Evolutionary conservation across 2,888 invertebrate genomes (phyloP).

Genomic region (Argynnis bischoffii): DNA sequence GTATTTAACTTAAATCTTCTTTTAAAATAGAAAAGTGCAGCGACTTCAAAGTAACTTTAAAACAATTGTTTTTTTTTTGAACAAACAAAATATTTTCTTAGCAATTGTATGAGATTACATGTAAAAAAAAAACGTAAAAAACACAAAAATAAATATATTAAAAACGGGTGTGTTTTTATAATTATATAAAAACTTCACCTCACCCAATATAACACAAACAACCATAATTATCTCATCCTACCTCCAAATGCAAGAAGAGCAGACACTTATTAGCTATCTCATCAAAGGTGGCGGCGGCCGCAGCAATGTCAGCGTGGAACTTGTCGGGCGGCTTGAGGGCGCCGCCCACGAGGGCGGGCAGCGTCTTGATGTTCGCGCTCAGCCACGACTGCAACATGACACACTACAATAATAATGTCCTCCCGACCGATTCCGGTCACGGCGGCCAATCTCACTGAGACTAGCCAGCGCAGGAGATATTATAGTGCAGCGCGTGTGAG

Average conservation of each 20-base stretch:
- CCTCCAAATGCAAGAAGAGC: slow-evolving; percentile 95
- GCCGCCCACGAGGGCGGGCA: slow-evolving; percentile 54
- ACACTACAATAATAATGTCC: not conserved
- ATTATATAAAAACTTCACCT: too few relatives aligned
- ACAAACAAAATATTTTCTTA: not conserved
- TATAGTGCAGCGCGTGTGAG: too few relatives aligned
- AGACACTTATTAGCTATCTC: slow-evolving; percentile 95
- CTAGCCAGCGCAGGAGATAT: too few relatives aligned
- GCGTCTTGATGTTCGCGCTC: slow-evolving; percentile 55
- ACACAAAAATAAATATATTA: too few relatives aligned
- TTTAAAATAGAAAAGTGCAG: too few relatives aligned
- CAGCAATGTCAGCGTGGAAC: slow-evolving; percentile 84
- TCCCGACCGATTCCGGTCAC: too few relatives aligned
- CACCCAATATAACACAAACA: not conserved
- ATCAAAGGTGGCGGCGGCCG: slow-evolving; percentile 90
- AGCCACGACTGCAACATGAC: slow-evolving; percentile 87
- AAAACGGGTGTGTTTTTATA: too few relatives aligned
- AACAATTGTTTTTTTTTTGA: not conserved
- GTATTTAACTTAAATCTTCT: too few relatives aligned
- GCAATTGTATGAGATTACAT: too few relatives aligned
- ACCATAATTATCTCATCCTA: slow-evolving; percentile 51
- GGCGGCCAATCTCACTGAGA: too few relatives aligned
- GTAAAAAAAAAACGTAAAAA: not conserved
- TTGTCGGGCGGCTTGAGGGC: slow-evolving; percentile 77
- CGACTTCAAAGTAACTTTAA: too few relatives aligned